Percentiles rank a stretch among this genome's conserved stretches.
phyloP scores from a whole-genome alignment of 1,140 invertebrate genomes.

The Drosophila chauvacae region DNA sequence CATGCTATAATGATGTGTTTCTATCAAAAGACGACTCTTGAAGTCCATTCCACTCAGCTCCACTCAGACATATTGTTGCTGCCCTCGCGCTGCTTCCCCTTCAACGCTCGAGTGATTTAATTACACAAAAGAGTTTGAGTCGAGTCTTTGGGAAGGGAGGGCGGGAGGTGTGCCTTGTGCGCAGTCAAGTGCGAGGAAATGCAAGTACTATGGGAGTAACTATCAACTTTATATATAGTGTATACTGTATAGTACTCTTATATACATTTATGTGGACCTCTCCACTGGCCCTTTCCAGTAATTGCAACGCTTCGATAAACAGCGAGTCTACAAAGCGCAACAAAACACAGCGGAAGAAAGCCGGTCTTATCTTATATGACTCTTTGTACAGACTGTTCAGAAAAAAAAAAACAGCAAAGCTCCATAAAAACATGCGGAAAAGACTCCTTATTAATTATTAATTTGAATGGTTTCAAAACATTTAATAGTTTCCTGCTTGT shows the following conservation, averaged over 20 bases:
- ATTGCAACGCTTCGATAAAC: conserved; percentile 81
- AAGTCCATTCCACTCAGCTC: conserved; percentile 31
- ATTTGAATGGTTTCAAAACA: neutral
- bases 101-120: conserved; percentile 80
- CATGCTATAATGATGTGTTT: conserved; percentile 74
- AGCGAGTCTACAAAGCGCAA: conserved; percentile 47
- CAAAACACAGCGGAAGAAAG: conserved; percentile 72
- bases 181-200: conserved; percentile 80
- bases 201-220: conserved; percentile 48
- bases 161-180: conserved; percentile 39
- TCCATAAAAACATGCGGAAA: conserved; percentile 1
- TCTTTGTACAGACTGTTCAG: conserved; percentile 23
- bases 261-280: conserved; percentile 36
- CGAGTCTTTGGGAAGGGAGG: neutral
- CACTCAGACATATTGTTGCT: conserved; percentile 20
- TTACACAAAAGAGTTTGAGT: conserved; percentile 59
- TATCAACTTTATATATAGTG: conserved; percentile 27
- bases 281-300: conserved; percentile 62
- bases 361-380: conserved; percentile 32
- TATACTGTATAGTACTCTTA: conserved; percentile 10
- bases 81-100: conserved; percentile 15
- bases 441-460: neutral
- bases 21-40: conserved; percentile 47
- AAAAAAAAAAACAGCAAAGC: neutral
- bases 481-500: neutral